These are phyloP conservation scores for Microhierax caerulescens DNA, from an alignment of 2,797 vertebrate species.

Conservation along the genomic window DNA sequence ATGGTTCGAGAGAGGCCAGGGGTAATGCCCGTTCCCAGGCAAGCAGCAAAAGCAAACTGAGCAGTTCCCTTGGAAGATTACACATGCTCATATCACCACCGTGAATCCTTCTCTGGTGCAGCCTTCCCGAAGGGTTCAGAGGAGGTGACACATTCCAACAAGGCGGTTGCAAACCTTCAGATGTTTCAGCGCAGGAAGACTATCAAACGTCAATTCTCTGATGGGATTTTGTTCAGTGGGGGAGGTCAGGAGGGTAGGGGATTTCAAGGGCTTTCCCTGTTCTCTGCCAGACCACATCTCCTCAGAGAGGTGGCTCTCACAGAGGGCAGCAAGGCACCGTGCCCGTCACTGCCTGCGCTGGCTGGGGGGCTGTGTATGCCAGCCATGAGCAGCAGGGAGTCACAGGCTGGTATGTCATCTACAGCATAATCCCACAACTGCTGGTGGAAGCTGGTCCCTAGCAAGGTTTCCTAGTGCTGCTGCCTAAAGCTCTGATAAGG, in stretches of 20 bases:
- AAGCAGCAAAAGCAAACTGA: neutral
- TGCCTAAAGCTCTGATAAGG: neutral
- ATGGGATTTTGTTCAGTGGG: neutral
- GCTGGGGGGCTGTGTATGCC: neutral
- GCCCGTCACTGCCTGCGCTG: neutral
- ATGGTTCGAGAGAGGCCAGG: neutral
- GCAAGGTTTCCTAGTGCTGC: neutral
- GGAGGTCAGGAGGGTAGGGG: neutral
- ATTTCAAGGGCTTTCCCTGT: neutral
- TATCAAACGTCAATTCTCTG: neutral
- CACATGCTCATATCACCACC: neutral
- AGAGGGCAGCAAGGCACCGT: accelerated
- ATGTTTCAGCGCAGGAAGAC: neutral
- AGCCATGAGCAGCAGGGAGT: accelerated
- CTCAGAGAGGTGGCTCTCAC: neutral
- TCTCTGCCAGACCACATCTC: accelerated
- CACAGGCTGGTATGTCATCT: accelerated
- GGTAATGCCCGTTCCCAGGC: neutral
- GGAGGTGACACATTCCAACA: neutral
- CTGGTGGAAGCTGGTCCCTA: neutral
- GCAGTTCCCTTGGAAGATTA: neutral
- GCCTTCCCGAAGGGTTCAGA: neutral
- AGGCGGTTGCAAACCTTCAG: accelerated
- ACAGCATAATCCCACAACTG: neutral
- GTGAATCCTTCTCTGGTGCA: neutral